These are phyloP conservation scores for Anguilla megastoma DNA, from an alignment of 2,797 vertebrate species.

Conservation along the genomic window DNA sequence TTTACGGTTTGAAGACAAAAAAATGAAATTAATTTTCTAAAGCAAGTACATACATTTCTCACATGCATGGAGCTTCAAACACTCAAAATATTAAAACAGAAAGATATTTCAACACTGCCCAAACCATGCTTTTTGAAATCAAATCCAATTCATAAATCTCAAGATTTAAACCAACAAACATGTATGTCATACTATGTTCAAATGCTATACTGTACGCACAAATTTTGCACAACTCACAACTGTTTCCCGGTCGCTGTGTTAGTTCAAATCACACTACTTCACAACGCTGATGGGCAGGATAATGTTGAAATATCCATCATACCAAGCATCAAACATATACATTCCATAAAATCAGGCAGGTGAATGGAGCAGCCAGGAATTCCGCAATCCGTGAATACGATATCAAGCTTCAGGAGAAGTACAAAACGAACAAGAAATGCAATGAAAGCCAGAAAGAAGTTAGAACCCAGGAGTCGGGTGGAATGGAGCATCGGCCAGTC, in stretches of 20 bases:
- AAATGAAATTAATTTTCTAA: background rate
- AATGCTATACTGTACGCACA: background rate
- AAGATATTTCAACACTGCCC: constrained; percentile 20
- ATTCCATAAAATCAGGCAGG: background rate
- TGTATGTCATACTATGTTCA: background rate
- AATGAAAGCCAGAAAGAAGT: background rate
- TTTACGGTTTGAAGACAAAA: background rate
- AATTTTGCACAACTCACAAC: background rate
- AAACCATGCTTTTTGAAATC: background rate
- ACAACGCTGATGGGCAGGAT: background rate
- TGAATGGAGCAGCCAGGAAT: background rate
- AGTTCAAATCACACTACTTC: background rate
- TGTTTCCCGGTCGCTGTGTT: background rate
- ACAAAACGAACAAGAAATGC: background rate
- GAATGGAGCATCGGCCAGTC: background rate
- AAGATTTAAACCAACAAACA: background rate
- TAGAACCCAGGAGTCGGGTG: background rate
- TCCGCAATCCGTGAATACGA: background rate
- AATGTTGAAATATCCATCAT: constrained; percentile 14
- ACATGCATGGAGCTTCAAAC: background rate
- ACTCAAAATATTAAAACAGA: background rate
- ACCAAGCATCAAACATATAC: background rate
- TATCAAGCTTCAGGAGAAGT: background rate
- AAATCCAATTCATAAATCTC: background rate
- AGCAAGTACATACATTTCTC: background rate